Percentiles rank a stretch among this genome's conserved stretches.
phyloP scores from a whole-genome alignment of 2,888 invertebrate species.

The Incurvaria masculella region DNA sequence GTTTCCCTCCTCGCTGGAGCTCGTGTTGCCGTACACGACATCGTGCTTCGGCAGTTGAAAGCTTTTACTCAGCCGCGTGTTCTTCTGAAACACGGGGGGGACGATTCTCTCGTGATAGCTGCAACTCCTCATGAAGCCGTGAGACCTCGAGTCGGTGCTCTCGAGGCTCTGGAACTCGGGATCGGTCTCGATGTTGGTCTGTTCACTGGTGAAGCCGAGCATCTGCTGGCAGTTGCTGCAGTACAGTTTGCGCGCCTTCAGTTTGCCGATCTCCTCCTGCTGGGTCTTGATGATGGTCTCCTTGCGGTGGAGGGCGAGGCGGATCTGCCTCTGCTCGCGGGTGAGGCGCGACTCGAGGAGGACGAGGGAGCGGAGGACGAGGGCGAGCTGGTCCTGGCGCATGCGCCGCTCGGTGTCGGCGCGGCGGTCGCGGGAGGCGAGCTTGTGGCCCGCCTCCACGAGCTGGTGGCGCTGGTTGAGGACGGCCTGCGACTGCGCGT shows the following conservation, averaged over 20 bases:
- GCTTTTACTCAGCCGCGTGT: slow-evolving; percentile 51
- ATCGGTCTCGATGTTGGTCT: slow-evolving; percentile 52
- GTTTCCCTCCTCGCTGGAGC: slow-evolving; percentile 52
- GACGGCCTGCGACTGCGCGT: slow-evolving; percentile 60
- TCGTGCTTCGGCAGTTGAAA: slow-evolving; percentile 50
- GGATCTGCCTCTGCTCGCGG: slow-evolving; percentile 70
- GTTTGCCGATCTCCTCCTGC: slow-evolving; percentile 63
- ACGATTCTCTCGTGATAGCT: slow-evolving; percentile 51
- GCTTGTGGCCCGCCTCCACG: slow-evolving; percentile 59
- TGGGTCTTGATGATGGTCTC: slow-evolving; percentile 69
- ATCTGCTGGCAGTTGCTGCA: slow-evolving; percentile 52
- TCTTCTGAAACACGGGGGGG: slow-evolving; percentile 51
- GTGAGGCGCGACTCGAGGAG: slow-evolving; percentile 69
- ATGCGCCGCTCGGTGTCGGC: slow-evolving; percentile 59
- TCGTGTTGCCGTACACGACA: slow-evolving; percentile 43
- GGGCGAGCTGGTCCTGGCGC: slow-evolving; percentile 67
- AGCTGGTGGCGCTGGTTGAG: slow-evolving; percentile 67
- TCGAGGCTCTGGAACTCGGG: slow-evolving; percentile 53
- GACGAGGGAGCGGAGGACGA: slow-evolving; percentile 66
- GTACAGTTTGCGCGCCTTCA: slow-evolving; percentile 52
- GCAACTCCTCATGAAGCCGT: slow-evolving; percentile 46
- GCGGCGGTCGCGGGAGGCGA: slow-evolving; percentile 59
- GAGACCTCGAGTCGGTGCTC: slow-evolving; percentile 50
- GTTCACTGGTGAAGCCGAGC: slow-evolving; percentile 51
- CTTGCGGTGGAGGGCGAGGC: slow-evolving; percentile 64